Conservation (phyloP, 2,888 invertebrate species). For the Koerneria pararmatus region DNA sequence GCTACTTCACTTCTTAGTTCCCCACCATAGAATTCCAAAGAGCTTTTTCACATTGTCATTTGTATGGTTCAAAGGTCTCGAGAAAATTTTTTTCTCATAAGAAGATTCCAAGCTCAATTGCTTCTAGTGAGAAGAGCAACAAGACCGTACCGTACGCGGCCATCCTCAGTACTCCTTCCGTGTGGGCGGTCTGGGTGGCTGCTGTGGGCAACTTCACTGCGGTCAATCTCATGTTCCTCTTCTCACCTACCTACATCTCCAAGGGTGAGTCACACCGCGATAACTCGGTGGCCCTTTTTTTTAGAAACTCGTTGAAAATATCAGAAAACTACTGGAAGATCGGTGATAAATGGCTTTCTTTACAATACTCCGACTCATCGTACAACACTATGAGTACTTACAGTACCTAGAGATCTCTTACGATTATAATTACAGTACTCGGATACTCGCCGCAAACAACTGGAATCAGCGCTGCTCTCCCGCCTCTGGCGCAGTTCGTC, state of each 20-base stretch:
- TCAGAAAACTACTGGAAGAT: too few relatives aligned
- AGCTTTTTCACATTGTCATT: not conserved
- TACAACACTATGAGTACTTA: too few relatives aligned
- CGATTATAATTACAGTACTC: constrained; percentile 33
- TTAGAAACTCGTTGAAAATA: too few relatives aligned
- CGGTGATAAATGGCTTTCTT: too few relatives aligned
- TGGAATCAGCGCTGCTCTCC: constrained; percentile 40
- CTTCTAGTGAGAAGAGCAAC: constrained; percentile 31
- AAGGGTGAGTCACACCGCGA: too few relatives aligned
- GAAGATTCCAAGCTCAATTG: not conserved
- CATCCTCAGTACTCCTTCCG: constrained; percentile 39
- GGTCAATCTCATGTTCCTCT: constrained; percentile 49
- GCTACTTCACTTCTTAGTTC: too few relatives aligned
- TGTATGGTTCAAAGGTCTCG: not conserved
- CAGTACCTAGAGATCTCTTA: too few relatives aligned
- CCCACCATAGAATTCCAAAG: too few relatives aligned
- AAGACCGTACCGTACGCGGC: constrained; percentile 36
- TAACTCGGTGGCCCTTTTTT: too few relatives aligned
- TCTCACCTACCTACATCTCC: constrained; percentile 36
- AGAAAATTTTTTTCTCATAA: not conserved
- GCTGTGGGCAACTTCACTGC: constrained; percentile 46
- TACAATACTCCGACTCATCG: too few relatives aligned
- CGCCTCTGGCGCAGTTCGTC: constrained; percentile 42
- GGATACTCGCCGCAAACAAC: constrained; percentile 37
- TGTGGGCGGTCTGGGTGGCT: constrained; percentile 52